A percentile compares a stretch with the other conserved stretches of the same genome.
phyloP scores from a whole-genome alignment of 2,797 vertebrate genomes.

The Danio kyathit region DNA sequence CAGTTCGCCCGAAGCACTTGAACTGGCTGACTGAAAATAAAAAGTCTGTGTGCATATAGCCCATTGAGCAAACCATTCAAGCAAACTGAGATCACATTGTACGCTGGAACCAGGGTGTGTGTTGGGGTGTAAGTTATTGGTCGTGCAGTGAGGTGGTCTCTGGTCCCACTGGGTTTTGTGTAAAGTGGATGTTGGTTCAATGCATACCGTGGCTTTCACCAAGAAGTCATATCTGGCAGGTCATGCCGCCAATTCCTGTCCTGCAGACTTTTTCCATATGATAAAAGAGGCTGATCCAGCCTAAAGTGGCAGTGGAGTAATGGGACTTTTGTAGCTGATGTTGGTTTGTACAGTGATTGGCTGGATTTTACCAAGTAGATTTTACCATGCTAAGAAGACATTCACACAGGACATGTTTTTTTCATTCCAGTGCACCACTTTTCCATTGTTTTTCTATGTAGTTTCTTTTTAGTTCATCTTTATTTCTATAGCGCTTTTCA shows the following conservation, averaged over 20 bases:
- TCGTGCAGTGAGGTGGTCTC: slow-evolving; percentile 6
- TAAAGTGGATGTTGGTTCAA: slow-evolving; percentile 41
- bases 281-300: slow-evolving; percentile 48
- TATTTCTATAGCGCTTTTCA: too few species aligned
- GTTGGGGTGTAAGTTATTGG: slow-evolving; percentile 11
- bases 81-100: slow-evolving; percentile 38
- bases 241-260: slow-evolving; percentile 49
- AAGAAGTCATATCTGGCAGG: slow-evolving; percentile 53
- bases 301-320: background rate
- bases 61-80: slow-evolving; percentile 16
- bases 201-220: slow-evolving; percentile 49
- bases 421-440: too few species aligned
- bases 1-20: too few species aligned
- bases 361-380: background rate
- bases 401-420: background rate
- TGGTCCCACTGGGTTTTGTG: slow-evolving; percentile 10
- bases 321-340: slow-evolving; percentile 7
- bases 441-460: too few species aligned
- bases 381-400: background rate
- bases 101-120: slow-evolving; percentile 28
- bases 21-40: too few species aligned
- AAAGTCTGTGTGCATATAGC: too few species aligned
- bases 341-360: background rate
- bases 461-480: too few species aligned
- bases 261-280: slow-evolving; percentile 55